Percentiles rank a stretch among this genome's conserved stretches.
These are phyloP conservation scores for Pharmacophagus antenor DNA, from an alignment of 2,888 invertebrate genomes.

Conservation along the genomic window DNA sequence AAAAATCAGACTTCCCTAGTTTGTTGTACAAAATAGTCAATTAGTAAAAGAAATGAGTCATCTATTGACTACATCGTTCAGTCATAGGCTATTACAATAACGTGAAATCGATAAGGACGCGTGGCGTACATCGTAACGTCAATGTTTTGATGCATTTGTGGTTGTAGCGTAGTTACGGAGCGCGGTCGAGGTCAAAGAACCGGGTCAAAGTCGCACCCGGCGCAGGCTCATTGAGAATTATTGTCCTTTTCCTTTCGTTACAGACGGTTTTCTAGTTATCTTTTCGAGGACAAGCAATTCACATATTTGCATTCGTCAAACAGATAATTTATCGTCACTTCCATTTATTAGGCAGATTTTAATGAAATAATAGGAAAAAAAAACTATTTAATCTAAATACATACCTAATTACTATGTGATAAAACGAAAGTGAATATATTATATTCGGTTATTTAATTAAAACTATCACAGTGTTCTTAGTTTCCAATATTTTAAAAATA, in stretches of 20 bases:
- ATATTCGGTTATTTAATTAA: too few relatives aligned
- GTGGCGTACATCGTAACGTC: conserved; percentile 17
- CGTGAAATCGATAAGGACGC: conserved; percentile 24
- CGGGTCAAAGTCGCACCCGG: conserved; percentile 69
- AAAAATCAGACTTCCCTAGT: background rate
- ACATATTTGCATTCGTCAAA: too few relatives aligned
- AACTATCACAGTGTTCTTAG: too few relatives aligned
- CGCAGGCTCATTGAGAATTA: conserved; percentile 45
- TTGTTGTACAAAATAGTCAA: background rate
- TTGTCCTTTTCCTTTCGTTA: conserved; percentile 46
- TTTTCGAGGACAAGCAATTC: conserved; percentile 5
- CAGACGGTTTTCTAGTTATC: conserved; percentile 29
- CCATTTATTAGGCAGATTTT: too few relatives aligned
- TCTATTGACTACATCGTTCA: background rate
- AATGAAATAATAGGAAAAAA: too few relatives aligned
- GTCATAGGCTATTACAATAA: conserved; percentile 4
- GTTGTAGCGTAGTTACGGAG: conserved; percentile 36
- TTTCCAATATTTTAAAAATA: too few relatives aligned
- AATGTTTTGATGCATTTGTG: conserved; percentile 31
- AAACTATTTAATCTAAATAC: too few relatives aligned
- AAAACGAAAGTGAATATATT: too few relatives aligned
- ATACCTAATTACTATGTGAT: too few relatives aligned
- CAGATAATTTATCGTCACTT: too few relatives aligned
- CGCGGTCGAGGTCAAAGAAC: conserved; percentile 65
- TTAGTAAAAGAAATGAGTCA: background rate